These are phyloP conservation scores for Rhagologus leucostigma DNA, from an alignment of 2,113 vertebrate genomes.

Conservation along the genomic window DNA sequence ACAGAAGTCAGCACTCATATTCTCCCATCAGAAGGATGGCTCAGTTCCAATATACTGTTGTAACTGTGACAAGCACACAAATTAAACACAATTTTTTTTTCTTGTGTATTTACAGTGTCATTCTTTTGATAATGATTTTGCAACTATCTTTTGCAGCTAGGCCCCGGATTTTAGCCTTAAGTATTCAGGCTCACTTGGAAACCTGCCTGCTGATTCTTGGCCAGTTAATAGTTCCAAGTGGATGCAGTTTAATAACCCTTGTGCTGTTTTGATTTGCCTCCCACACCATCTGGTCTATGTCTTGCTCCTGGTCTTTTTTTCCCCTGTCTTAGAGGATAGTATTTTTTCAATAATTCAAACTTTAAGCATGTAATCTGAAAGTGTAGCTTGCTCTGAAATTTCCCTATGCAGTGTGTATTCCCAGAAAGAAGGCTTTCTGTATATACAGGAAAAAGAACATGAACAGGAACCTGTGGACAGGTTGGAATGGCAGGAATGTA, in stretches of 20 bases:
- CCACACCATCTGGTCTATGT: constrained; percentile 11
- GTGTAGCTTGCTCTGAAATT: not conserved
- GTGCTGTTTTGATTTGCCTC: constrained; percentile 26
- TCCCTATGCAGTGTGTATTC: not conserved
- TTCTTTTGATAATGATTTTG: not conserved
- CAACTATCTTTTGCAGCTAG: not conserved
- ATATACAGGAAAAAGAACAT: constrained; percentile 13
- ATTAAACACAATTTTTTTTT: not conserved
- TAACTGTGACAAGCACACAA: not conserved
- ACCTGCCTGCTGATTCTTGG: not conserved
- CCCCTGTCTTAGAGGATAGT: not conserved
- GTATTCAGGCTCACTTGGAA: not conserved
- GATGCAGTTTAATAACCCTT: constrained; percentile 51
- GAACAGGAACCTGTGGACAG: constrained; percentile 55
- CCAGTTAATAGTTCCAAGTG: constrained; percentile 1
- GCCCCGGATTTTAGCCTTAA: not conserved
- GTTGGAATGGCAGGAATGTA: constrained; percentile 59
- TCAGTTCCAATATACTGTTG: not conserved
- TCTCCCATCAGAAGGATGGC: not conserved
- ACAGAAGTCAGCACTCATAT: not conserved
- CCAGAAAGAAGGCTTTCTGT: constrained; percentile 29
- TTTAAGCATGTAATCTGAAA: constrained; percentile 8
- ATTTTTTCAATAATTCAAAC: constrained; percentile 39
- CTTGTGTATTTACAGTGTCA: not conserved
- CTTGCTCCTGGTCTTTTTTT: not conserved